These are phyloP conservation scores for Spatulosminthurus flaviceps DNA, from an alignment of 2,888 invertebrate genomes.

Conservation along the genomic window DNA sequence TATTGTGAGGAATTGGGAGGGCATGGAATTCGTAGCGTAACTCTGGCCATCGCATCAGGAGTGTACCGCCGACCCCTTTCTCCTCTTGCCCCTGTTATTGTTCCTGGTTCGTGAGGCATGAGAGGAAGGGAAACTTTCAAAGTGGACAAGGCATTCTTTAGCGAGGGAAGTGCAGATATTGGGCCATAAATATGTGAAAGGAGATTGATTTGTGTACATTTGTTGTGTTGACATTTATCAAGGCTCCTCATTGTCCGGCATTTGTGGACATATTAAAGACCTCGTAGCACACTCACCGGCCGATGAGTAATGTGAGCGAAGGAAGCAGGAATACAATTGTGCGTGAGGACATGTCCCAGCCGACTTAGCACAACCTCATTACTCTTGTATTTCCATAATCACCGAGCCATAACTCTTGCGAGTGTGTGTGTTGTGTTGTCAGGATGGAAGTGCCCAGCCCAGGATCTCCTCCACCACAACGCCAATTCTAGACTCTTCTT, in stretches of 20 bases:
- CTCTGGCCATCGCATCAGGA: too few relatives aligned
- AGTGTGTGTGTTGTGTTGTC: neutral
- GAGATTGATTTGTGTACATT: neutral
- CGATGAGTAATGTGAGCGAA: neutral
- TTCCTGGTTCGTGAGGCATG: neutral
- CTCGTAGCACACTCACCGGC: neutral
- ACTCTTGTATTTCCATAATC: slow-evolving; percentile 12
- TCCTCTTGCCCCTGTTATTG: neutral
- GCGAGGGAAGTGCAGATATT: slow-evolving; percentile 8
- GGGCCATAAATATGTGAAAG: slow-evolving; percentile 8
- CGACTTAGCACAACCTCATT: neutral
- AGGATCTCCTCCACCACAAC: neutral
- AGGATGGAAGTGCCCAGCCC: neutral
- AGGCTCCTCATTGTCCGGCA: neutral
- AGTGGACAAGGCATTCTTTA: neutral
- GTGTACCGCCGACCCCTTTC: neutral
- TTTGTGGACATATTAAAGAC: neutral
- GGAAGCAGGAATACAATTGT: neutral
- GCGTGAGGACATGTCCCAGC: neutral
- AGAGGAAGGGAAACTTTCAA: neutral
- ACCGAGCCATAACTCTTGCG: neutral
- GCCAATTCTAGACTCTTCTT: neutral
- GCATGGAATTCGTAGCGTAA: too few relatives aligned
- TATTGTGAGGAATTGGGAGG: too few relatives aligned
- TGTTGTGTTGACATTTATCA: neutral